Evolutionary conservation across 2,113 vertebrate genomes (phyloP).

Genomic region (Pao palembangensis): DNA sequence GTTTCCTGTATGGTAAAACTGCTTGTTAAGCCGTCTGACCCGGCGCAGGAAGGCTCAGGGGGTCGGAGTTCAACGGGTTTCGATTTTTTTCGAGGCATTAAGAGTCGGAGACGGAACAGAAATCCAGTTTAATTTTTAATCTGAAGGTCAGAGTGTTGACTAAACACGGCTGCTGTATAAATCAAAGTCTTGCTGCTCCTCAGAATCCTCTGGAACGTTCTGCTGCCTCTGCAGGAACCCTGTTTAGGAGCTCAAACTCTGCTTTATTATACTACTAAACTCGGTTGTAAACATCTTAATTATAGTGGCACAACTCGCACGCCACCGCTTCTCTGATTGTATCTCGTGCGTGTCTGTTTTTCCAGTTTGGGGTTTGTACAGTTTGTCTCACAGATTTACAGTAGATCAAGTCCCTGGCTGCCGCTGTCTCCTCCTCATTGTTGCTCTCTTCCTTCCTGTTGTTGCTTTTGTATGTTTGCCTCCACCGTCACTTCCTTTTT

Average conservation of each 20-base stretch:
- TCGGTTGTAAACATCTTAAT: slow-evolving; percentile 1
- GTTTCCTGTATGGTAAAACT: too few species aligned
- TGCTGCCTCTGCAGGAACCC: too few species aligned
- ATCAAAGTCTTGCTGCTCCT: too few species aligned
- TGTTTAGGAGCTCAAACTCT: too few species aligned
- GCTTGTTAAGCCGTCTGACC: too few species aligned
- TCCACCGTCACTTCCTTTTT: slow-evolving; percentile 35
- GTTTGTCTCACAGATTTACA: slow-evolving; percentile 27
- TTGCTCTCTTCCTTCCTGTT: slow-evolving; percentile 44
- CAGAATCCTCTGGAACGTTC: too few species aligned
- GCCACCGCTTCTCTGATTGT: not conserved
- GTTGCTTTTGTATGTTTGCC: slow-evolving; percentile 27
- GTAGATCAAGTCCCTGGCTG: slow-evolving; percentile 18
- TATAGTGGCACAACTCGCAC: slow-evolving; percentile 4
- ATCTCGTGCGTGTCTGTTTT: slow-evolving; percentile 4
- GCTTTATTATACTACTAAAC: not conserved
- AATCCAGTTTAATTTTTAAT: slow-evolving; percentile 31
- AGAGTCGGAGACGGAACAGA: not conserved
- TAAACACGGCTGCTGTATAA: not conserved
- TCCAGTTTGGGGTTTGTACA: slow-evolving; percentile 5
- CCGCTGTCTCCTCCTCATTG: not conserved
- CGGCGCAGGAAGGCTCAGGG: too few species aligned
- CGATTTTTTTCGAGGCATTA: slow-evolving; percentile 11
- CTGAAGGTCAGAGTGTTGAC: slow-evolving; percentile 20
- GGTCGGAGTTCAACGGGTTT: slow-evolving; percentile 10